These are phyloP conservation scores for Heliconius sara DNA, from an alignment of 2,888 invertebrate genomes.

Conservation along the genomic window DNA sequence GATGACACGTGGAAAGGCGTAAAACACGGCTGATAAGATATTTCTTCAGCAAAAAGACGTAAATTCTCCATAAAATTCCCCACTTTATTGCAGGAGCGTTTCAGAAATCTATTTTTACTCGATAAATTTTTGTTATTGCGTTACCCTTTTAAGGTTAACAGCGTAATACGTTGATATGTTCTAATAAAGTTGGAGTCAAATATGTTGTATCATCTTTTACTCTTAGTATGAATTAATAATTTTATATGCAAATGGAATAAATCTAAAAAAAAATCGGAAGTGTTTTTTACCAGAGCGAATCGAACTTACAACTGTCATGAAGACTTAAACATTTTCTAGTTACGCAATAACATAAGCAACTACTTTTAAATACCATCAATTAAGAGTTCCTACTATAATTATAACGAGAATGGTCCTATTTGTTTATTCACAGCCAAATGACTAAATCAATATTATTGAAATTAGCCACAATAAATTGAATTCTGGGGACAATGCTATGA, in stretches of 20 bases:
- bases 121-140: constrained; percentile 62
- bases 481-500: not conserved
- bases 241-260: not conserved
- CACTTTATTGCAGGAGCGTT: constrained; percentile 60
- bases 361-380: not conserved
- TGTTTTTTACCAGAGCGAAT: not conserved
- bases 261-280: not conserved
- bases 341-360: not conserved
- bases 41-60: constrained; percentile 59
- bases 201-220: not conserved
- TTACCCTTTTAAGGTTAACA: constrained; percentile 47
- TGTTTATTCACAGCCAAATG: constrained; percentile 3
- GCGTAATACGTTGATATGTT: constrained; percentile 17
- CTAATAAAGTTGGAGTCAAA: not conserved
- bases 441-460: constrained; percentile 1
- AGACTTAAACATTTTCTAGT: not conserved
- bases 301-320: not conserved
- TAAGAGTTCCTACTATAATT: not conserved
- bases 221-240: not conserved
- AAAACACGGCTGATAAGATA: constrained; percentile 49
- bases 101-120: constrained; percentile 62
- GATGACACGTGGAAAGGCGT: constrained; percentile 43
- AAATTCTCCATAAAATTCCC: constrained; percentile 62
- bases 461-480: constrained; percentile 7
- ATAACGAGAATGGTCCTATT: not conserved